Evolutionary conservation across 2,113 vertebrate species (phyloP).

Genomic region (Silurus glanis): DNA sequence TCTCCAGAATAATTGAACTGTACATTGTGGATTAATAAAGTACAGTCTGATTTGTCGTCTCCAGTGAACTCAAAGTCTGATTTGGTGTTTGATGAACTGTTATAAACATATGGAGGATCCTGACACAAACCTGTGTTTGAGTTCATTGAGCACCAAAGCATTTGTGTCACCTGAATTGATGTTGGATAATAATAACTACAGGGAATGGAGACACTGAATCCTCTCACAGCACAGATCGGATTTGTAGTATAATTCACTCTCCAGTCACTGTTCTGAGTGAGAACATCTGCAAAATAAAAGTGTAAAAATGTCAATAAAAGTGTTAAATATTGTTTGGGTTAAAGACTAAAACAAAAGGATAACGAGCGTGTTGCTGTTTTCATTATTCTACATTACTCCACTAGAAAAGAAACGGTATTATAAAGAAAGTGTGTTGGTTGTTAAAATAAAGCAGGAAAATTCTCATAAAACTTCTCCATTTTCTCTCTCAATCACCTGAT

Average conservation of each 20-base stretch:
- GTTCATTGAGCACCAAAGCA: slow-evolving; percentile 43
- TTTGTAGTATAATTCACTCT: background rate
- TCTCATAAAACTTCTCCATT: background rate
- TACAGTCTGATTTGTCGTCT: slow-evolving; percentile 39
- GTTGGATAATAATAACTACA: slow-evolving; percentile 38
- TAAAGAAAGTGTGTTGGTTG: background rate
- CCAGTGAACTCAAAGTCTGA: slow-evolving; percentile 30
- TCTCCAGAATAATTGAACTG: slow-evolving; percentile 19
- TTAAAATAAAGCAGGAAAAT: background rate
- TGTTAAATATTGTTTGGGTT: background rate
- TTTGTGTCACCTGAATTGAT: background rate
- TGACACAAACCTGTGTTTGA: rapidly evolving
- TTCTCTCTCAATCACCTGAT: background rate
- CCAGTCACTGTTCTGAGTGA: background rate
- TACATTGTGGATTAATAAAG: slow-evolving; percentile 44
- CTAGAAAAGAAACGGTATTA: background rate
- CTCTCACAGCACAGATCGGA: slow-evolving; percentile 44
- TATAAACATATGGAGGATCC: slow-evolving; percentile 20
- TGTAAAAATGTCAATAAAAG: background rate
- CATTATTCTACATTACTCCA: background rate
- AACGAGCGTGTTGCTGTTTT: background rate
- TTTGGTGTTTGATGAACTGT: background rate
- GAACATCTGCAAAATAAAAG: slow-evolving; percentile 20
- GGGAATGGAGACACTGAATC: slow-evolving; percentile 36
- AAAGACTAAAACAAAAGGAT: background rate